Evolutionary conservation across 2,888 invertebrate species (phyloP).

Genomic region (Taenaris catops): DNA sequence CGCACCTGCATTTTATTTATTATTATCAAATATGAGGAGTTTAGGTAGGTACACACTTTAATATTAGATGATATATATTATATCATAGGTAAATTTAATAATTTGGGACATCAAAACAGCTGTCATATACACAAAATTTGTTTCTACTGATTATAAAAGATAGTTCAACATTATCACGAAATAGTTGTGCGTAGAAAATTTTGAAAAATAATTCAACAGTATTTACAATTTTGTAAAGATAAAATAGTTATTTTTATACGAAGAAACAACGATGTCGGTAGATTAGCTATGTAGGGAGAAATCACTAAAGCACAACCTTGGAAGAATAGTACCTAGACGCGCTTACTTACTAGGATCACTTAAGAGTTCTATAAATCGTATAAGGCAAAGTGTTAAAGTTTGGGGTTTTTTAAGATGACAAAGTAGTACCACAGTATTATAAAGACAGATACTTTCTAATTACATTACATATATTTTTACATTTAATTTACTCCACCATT

Average conservation of each 20-base stretch:
- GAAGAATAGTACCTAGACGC: slow-evolving; percentile 77
- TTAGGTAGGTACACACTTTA: too few relatives aligned
- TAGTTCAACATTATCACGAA: slow-evolving; percentile 54
- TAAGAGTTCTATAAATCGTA: slow-evolving; percentile 65
- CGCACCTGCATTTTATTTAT: too few relatives aligned
- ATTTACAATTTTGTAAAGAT: slow-evolving; percentile 52
- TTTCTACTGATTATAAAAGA: slow-evolving; percentile 40
- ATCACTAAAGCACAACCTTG: slow-evolving; percentile 79
- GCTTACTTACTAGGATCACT: slow-evolving; percentile 68
- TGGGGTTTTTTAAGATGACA: slow-evolving; percentile 58
- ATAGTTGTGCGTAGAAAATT: slow-evolving; percentile 72
- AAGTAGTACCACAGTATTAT: slow-evolving; percentile 20
- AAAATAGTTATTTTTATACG: slow-evolving; percentile 33
- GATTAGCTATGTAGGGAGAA: slow-evolving; percentile 43
- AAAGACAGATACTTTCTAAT: slow-evolving; percentile 17
- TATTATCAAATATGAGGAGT: too few relatives aligned
- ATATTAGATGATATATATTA: too few relatives aligned
- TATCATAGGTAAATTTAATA: background rate
- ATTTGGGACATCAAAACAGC: slow-evolving; percentile 1
- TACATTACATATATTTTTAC: slow-evolving; percentile 14
- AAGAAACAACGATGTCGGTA: slow-evolving; percentile 34
- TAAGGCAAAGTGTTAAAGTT: slow-evolving; percentile 76
- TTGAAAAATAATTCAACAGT: slow-evolving; percentile 45
- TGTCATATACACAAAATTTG: slow-evolving; percentile 32
- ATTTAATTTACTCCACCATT: slow-evolving; percentile 5